phyloP scores from a whole-genome alignment of 2,113 vertebrate genomes.

The Casuarius casuarius region DNA sequence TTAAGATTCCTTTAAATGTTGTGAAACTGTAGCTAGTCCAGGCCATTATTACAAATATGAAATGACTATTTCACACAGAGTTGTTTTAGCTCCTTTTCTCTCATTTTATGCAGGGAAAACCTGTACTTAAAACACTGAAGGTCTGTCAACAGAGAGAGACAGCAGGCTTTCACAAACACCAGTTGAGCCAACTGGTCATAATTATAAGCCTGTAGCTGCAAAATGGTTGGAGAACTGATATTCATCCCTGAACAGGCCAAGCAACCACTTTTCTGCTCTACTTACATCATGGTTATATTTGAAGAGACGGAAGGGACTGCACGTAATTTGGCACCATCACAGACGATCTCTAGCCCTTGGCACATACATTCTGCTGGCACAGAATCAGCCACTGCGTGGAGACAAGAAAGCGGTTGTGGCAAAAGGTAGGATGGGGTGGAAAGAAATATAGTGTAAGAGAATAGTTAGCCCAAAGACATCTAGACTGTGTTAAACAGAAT shows the following conservation, averaged over 20 bases:
- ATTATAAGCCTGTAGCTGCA: not conserved
- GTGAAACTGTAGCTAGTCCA: not conserved
- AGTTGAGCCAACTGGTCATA: not conserved
- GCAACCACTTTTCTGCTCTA: slow-evolving; percentile 44
- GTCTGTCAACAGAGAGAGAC: not conserved
- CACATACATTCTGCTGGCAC: slow-evolving; percentile 87
- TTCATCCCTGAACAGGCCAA: not conserved
- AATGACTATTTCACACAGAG: not conserved
- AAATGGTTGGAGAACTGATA: not conserved
- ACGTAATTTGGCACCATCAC: slow-evolving; percentile 81
- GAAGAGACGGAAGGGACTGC: slow-evolving; percentile 85
- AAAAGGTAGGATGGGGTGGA: not conserved
- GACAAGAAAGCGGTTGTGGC: not conserved
- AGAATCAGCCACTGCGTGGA: slow-evolving; percentile 80
- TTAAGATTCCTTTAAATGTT: not conserved
- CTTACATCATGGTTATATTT: slow-evolving; percentile 94
- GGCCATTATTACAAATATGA: not conserved
- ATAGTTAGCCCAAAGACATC: not conserved
- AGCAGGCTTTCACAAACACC: not conserved
- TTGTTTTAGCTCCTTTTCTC: not conserved
- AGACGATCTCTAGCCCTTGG: slow-evolving; percentile 86
- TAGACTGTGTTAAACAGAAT: not conserved
- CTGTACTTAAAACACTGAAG: not conserved
- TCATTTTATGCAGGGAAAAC: not conserved
- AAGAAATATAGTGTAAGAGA: not conserved